Evolutionary conservation across 2,888 invertebrate species (phyloP).

Genomic region (Pyrrhosoma nymphula): DNA sequence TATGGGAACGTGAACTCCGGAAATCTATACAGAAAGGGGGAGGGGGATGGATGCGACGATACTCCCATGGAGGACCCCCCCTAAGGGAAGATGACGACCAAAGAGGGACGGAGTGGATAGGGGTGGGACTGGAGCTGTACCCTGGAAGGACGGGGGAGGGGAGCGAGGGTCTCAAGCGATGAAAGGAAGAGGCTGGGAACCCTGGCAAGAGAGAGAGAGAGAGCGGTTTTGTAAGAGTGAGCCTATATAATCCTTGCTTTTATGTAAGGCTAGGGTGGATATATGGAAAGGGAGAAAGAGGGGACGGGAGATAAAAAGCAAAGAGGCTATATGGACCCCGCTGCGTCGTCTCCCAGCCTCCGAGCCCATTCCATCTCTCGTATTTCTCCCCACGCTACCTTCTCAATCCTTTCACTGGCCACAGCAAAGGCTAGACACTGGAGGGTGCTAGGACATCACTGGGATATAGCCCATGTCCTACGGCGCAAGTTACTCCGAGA

Average conservation of each 20-base stretch:
- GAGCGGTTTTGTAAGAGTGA: conserved; percentile 52
- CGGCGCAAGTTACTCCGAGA: too few relatives aligned
- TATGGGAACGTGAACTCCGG: background rate
- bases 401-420: conserved; percentile 21
- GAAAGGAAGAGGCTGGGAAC: background rate
- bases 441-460: background rate
- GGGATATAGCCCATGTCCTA: background rate
- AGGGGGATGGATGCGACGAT: background rate
- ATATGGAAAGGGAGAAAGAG: background rate
- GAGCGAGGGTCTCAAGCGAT: background rate
- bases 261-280: conserved; percentile 8
- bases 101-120: background rate
- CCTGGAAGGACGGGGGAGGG: background rate
- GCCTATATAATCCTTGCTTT: conserved; percentile 62
- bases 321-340: conserved; percentile 9
- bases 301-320: conserved; percentile 26
- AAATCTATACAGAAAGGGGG: background rate
- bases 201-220: background rate
- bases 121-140: background rate
- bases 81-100: background rate
- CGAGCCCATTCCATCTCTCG: background rate
- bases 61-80: background rate
- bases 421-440: background rate
- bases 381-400: background rate
- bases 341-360: conserved; percentile 22